Conservation (phyloP, 1,140 invertebrate genomes). For the Gryllus bimaculatus region DNA sequence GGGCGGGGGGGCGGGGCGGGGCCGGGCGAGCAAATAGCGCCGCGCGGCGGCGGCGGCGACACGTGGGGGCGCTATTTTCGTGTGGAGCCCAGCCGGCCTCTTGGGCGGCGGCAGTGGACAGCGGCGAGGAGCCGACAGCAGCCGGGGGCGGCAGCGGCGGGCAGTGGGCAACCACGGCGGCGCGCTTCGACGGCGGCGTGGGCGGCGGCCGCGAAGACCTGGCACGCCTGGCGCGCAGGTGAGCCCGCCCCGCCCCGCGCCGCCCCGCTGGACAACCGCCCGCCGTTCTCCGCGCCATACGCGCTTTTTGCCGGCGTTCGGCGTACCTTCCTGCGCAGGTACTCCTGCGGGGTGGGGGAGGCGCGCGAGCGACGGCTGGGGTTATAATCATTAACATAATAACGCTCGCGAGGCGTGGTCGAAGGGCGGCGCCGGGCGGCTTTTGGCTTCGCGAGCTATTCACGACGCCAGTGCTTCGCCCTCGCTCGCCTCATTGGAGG, state of each 20-base stretch:
- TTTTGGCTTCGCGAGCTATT: background rate
- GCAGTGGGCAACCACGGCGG: background rate
- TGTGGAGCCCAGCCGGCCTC: background rate
- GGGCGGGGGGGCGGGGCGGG: too few species aligned
- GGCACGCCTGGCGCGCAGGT: background rate
- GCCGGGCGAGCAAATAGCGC: too few species aligned
- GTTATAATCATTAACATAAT: background rate
- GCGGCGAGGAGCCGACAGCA: background rate
- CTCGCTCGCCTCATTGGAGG: background rate
- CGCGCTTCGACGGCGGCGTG: background rate
- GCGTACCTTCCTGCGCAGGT: background rate
- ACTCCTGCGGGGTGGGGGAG: too few species aligned
- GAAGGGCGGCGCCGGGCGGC: too few species aligned
- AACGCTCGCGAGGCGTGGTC: background rate
- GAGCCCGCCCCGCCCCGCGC: background rate
- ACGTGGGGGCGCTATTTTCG: background rate
- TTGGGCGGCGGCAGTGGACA: background rate
- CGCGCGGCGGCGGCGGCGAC: too few species aligned
- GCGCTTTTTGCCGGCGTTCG: background rate
- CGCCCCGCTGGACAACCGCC: too few species aligned
- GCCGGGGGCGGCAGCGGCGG: too few species aligned
- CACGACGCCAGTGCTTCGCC: background rate
- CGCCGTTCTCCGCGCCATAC: too few species aligned
- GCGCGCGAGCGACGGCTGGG: background rate
- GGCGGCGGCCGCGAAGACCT: background rate